Conservation (phyloP, 2,888 invertebrate species). For the Neocrepidodera transversa region DNA sequence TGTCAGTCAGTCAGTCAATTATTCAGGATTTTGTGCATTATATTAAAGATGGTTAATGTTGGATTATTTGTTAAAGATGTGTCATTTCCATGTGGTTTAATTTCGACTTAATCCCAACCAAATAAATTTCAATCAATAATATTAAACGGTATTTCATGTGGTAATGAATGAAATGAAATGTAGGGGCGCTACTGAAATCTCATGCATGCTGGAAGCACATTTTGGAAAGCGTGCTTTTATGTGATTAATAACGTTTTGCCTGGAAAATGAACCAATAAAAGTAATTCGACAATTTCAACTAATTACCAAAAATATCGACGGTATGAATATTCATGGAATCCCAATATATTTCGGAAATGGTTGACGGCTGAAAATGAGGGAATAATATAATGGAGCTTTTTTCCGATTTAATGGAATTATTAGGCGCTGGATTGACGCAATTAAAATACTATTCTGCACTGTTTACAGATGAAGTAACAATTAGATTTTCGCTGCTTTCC, state of each 20-base stretch:
- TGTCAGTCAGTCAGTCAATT: no score
- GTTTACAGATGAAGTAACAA: slow-evolving; percentile 24
- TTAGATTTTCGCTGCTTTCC: slow-evolving; percentile 16
- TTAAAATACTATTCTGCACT: slow-evolving; percentile 26
- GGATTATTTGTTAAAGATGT: no score
- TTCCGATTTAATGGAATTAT: slow-evolving; percentile 27
- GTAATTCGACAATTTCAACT: slow-evolving; percentile 34
- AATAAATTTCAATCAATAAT: no score
- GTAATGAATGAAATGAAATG: no score
- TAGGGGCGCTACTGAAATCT: neutral
- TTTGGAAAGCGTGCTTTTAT: slow-evolving; percentile 28
- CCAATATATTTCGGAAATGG: slow-evolving; percentile 22
- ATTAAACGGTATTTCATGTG: no score
- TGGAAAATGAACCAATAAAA: slow-evolving; percentile 33
- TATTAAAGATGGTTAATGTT: no score
- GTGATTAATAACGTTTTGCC: slow-evolving; percentile 31
- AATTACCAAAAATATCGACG: slow-evolving; percentile 35
- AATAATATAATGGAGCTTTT: slow-evolving; percentile 27
- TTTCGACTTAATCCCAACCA: no score
- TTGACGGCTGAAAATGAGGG: slow-evolving; percentile 21
- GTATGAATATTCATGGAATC: slow-evolving; percentile 34
- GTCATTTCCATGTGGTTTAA: no score
- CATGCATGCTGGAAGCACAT: slow-evolving; percentile 11
- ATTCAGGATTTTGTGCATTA: no score
- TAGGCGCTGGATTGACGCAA: slow-evolving; percentile 24